Conservation (phyloP, 1,140 invertebrate genomes). For the Caenorhabditis briggsae region DNA sequence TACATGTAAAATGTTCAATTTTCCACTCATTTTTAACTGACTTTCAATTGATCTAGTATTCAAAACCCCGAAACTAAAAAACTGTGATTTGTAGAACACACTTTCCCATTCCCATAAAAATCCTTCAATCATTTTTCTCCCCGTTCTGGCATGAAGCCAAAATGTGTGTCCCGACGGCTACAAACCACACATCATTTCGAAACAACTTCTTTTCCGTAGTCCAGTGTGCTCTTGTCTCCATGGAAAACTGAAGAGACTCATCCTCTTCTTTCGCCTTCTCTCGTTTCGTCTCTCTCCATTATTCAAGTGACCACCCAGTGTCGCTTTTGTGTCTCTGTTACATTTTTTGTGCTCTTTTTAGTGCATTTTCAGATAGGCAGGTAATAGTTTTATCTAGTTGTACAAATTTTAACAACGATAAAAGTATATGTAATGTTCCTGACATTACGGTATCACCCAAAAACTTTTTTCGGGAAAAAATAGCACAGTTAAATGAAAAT, state of each 20-base stretch:
- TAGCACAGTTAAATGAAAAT: too few species aligned
- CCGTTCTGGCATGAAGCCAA: conserved; percentile 4
- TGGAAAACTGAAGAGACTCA: not conserved
- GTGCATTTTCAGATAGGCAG: not conserved
- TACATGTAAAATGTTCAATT: too few species aligned
- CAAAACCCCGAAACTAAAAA: too few species aligned
- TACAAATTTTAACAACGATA: not conserved
- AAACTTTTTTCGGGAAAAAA: too few species aligned
- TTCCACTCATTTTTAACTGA: too few species aligned
- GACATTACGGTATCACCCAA: too few species aligned
- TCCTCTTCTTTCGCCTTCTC: not conserved
- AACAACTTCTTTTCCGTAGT: not conserved
- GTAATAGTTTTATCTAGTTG: not conserved
- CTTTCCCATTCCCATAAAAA: too few species aligned
- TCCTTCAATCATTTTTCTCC: too few species aligned
- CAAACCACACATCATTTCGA: conserved; percentile 29
- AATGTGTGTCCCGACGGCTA: not conserved
- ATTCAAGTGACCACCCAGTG: conserved; percentile 2
- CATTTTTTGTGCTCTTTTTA: conserved; percentile 3
- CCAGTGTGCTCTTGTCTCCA: not conserved
- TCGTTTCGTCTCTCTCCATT: not conserved
- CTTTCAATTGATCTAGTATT: too few species aligned
- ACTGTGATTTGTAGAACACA: too few species aligned
- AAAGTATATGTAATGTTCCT: too few species aligned
- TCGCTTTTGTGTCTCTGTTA: too few species aligned